phyloP scores from a whole-genome alignment of 2,888 invertebrate species.

The Heliconius charithonia region DNA sequence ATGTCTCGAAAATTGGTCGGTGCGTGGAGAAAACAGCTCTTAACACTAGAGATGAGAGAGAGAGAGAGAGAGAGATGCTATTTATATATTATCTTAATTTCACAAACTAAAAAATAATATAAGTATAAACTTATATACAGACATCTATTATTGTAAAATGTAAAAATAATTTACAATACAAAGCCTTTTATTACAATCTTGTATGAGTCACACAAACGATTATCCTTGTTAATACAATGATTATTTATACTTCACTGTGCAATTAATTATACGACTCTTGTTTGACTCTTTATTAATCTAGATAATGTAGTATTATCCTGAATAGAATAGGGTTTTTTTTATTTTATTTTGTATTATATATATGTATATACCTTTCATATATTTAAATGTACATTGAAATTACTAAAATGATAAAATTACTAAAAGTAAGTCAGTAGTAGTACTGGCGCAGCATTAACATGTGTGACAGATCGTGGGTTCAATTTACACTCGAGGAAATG shows the following conservation, averaged over 20 bases:
- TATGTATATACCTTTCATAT: not conserved
- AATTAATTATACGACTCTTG: not conserved
- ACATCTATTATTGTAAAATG: not conserved
- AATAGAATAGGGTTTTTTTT: not conserved
- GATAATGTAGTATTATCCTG: not conserved
- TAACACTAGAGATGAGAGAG: too few species aligned
- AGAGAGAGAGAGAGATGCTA: too few species aligned
- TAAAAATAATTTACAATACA: not conserved
- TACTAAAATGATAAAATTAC: too few species aligned
- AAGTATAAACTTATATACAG: not conserved
- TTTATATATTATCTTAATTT: not conserved
- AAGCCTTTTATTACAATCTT: not conserved
- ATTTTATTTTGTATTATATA: not conserved
- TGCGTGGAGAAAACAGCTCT: too few species aligned
- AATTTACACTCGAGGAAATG: not conserved
- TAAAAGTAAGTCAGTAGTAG: too few species aligned
- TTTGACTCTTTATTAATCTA: conserved; percentile 6
- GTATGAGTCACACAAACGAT: conserved; percentile 11
- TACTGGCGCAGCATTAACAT: accelerated
- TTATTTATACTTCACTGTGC: not conserved
- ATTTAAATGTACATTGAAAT: not conserved
- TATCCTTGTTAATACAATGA: not conserved
- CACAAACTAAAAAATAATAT: not conserved
- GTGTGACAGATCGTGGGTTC: not conserved
- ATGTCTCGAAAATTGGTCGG: not conserved